These are phyloP conservation scores for Ornithoptera alexandrae DNA, from an alignment of 2,888 invertebrate species.

Conservation along the genomic window DNA sequence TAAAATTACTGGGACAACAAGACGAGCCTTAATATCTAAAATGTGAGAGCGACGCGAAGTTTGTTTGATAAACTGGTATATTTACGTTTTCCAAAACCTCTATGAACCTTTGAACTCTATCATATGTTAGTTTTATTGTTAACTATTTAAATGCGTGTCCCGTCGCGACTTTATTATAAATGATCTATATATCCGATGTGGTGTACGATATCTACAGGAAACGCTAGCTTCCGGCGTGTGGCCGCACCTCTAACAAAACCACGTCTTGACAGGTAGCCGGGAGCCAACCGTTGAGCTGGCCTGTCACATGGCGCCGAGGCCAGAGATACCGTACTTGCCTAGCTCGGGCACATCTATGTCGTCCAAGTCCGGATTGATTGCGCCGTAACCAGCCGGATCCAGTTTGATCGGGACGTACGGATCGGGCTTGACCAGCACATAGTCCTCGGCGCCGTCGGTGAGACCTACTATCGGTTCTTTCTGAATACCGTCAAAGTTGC, in stretches of 20 bases:
- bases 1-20: too few relatives aligned
- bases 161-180: too few relatives aligned
- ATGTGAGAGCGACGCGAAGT: too few relatives aligned
- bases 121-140: too few relatives aligned
- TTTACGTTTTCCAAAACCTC: too few relatives aligned
- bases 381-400: constrained; percentile 37
- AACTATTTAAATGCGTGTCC: too few relatives aligned
- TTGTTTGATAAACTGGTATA: too few relatives aligned
- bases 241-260: constrained; percentile 62
- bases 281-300: constrained; percentile 51
- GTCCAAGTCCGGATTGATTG: constrained; percentile 50
- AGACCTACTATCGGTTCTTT: constrained; percentile 65
- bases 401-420: constrained; percentile 36
- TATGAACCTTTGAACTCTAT: too few relatives aligned
- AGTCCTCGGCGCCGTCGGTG: constrained; percentile 66
- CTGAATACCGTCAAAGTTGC: constrained; percentile 53
- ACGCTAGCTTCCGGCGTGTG: not conserved
- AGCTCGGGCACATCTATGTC: constrained; percentile 66
- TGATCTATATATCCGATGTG: too few relatives aligned
- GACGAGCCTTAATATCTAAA: too few relatives aligned
- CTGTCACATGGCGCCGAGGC: constrained; percentile 65
- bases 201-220: not conserved
- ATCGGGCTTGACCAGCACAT: constrained; percentile 60
- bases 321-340: constrained; percentile 58
- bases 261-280: constrained; percentile 70